These are phyloP conservation scores for Parazoanthus darwini DNA, from an alignment of 92 coral and sea anemone genomes.

Conservation along the genomic window DNA sequence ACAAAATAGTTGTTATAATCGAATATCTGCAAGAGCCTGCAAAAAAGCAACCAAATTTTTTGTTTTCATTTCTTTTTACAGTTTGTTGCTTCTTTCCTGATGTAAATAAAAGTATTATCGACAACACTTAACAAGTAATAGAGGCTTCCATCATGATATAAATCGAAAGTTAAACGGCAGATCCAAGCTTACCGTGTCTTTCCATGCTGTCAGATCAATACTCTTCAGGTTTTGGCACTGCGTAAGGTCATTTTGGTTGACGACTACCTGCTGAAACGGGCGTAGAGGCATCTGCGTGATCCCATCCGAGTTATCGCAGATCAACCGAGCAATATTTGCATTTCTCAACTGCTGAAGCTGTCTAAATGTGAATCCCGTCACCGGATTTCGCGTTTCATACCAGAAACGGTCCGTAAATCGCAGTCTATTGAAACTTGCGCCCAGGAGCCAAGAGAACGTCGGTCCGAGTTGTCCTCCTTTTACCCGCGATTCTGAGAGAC, in stretches of 20 bases:
- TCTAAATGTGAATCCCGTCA: conserved; percentile 32
- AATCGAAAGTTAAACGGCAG: too few species aligned
- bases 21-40: too few species aligned
- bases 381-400: conserved; percentile 43
- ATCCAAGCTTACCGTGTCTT: too few species aligned
- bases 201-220: neutral
- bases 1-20: too few species aligned
- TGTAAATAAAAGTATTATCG: too few species aligned
- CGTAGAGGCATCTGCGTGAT: conserved; percentile 9
- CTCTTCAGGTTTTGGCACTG: neutral
- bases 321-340: conserved; percentile 36
- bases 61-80: too few species aligned
- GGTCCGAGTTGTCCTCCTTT: conserved; percentile 37
- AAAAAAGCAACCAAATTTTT: too few species aligned
- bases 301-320: neutral
- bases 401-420: neutral
- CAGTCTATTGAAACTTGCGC: conserved; percentile 15
- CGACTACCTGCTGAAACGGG: neutral
- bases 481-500: conserved; percentile 34
- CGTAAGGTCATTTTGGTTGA: neutral
- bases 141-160: too few species aligned
- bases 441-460: conserved; percentile 43
- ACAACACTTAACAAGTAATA: too few species aligned
- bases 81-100: too few species aligned
- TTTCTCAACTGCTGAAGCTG: conserved; percentile 41